Percentiles rank a stretch among this genome's conserved stretches.
phyloP scores from a whole-genome alignment of 2,888 invertebrate genomes.

The Notodonta dromedarius region DNA sequence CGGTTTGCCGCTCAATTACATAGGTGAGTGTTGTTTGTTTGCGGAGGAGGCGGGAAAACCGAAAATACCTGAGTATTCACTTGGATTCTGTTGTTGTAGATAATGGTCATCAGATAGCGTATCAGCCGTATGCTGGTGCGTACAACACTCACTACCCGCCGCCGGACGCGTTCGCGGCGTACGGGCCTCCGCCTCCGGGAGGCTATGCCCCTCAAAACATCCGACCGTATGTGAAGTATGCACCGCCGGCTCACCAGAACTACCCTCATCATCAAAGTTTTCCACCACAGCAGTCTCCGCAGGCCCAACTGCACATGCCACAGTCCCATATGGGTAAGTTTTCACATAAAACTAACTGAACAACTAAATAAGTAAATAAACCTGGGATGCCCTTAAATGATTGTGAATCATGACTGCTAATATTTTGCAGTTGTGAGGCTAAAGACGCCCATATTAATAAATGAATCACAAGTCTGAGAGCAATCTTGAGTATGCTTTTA shows the following conservation, averaged over 20 bases:
- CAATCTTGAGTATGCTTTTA: no score
- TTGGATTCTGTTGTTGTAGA: slow-evolving; percentile 60
- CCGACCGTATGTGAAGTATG: slow-evolving; percentile 59
- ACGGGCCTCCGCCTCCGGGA: slow-evolving; percentile 77
- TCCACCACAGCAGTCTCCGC: slow-evolving; percentile 74
- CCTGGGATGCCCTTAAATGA: no score
- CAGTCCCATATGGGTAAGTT: slow-evolving; percentile 78
- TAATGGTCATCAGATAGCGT: slow-evolving; percentile 81
- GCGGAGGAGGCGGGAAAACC: slow-evolving; percentile 41
- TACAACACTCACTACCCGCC: slow-evolving; percentile 82
- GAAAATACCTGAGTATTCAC: slow-evolving; percentile 16
- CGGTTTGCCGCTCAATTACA: slow-evolving; percentile 81
- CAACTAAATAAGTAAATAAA: no score
- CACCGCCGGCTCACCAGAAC: slow-evolving; percentile 80
- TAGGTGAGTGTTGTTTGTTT: slow-evolving; percentile 60
- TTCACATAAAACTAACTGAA: slow-evolving; percentile 3
- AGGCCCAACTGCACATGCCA: slow-evolving; percentile 75
- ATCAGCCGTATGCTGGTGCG: slow-evolving; percentile 79
- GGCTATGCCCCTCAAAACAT: slow-evolving; percentile 77
- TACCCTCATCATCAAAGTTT: slow-evolving; percentile 80
- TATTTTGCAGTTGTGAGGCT: no score
- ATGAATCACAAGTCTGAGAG: no score
- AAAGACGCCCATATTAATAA: no score
- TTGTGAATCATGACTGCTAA: no score
- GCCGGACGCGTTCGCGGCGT: slow-evolving; percentile 78